These are phyloP conservation scores for Pseudorasbora parva DNA, from an alignment of 2,113 vertebrate genomes.

Conservation along the genomic window DNA sequence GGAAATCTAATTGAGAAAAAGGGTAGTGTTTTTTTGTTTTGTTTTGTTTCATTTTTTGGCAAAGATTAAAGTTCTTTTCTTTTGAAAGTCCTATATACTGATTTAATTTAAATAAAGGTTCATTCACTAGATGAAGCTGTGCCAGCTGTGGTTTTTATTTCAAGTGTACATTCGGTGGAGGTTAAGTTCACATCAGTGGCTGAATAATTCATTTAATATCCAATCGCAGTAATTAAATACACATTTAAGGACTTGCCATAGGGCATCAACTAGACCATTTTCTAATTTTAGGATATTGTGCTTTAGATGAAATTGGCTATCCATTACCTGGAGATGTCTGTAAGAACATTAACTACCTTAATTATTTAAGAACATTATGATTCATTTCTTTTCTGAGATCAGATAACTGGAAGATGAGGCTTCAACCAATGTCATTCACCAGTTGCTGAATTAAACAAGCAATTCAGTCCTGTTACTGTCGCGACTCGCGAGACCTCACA, in stretches of 20 bases:
- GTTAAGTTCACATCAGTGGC: background rate
- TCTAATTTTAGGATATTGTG: background rate
- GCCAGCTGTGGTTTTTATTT: slow-evolving; percentile 30
- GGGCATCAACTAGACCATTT: background rate
- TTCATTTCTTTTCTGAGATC: background rate
- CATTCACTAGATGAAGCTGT: slow-evolving; percentile 66
- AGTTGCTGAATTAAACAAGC: too few relatives aligned
- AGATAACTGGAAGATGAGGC: background rate
- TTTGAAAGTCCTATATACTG: slow-evolving; percentile 74
- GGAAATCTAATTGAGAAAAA: slow-evolving; percentile 73
- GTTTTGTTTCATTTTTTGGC: slow-evolving; percentile 64
- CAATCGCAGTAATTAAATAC: slow-evolving; percentile 9
- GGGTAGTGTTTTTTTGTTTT: slow-evolving; percentile 61
- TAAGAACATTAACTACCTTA: slow-evolving; percentile 2
- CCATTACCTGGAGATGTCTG: slow-evolving; percentile 10
- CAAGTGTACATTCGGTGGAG: background rate
- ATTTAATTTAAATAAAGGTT: slow-evolving; percentile 86
- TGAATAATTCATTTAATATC: slow-evolving; percentile 9
- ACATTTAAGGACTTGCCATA: slow-evolving; percentile 8
- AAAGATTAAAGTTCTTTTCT: slow-evolving; percentile 78
- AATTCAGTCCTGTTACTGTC: too few relatives aligned
- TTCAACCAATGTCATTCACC: slow-evolving; percentile 29
- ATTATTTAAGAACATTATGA: slow-evolving; percentile 9
- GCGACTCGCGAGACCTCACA: too few relatives aligned
- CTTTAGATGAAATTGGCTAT: background rate